Conservation (phyloP, 2,888 invertebrate species). For the Machimus atricapillus region DNA sequence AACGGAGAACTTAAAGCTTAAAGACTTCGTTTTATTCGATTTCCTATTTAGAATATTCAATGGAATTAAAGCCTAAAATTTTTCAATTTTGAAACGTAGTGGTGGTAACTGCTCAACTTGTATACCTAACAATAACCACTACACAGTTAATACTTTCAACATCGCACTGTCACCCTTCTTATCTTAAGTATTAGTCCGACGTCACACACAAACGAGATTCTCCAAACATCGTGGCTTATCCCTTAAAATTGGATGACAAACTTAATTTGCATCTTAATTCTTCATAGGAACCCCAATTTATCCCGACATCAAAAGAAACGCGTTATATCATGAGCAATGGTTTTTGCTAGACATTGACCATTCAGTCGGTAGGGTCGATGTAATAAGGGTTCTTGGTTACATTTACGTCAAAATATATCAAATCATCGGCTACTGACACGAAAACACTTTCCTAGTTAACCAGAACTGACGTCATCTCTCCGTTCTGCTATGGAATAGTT, state of each 20-base stretch:
- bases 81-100: not conserved
- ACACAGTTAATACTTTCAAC: not conserved
- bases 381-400: constrained; percentile 31
- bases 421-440: constrained; percentile 21
- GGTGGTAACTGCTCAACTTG: not conserved
- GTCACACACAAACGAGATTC: not conserved
- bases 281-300: constrained; percentile 28
- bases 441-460: constrained; percentile 5
- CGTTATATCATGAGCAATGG: constrained; percentile 11
- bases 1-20: not conserved
- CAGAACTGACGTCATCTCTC: not conserved
- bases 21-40: not conserved
- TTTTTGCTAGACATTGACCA: constrained; percentile 20
- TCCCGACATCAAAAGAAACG: constrained; percentile 26
- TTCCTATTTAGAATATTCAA: not conserved
- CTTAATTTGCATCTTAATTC: constrained; percentile 34
- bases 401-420: constrained; percentile 27
- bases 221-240: constrained; percentile 24
- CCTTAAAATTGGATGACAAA: constrained; percentile 34
- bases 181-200: not conserved
- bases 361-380: constrained; percentile 7
- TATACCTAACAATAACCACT: not conserved
- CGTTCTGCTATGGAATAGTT: not conserved
- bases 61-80: not conserved
- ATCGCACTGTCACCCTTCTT: not conserved